Base-by-base conservation (phyloP, 2,797 vertebrate species). In the Saxicola maurus region DNA sequence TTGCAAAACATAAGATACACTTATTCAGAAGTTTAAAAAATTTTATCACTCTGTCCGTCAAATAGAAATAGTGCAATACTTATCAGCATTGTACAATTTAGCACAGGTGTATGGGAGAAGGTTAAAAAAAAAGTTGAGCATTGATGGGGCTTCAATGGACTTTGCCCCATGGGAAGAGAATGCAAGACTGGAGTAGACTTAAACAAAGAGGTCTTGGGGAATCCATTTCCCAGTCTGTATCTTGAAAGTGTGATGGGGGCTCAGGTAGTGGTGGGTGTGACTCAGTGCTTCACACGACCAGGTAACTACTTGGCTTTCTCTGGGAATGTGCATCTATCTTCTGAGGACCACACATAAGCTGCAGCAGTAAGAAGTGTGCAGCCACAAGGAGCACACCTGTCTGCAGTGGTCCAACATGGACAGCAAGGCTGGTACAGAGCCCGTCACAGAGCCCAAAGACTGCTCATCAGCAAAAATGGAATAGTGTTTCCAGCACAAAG, bases 351-450 rank as follows among this genome's bases (percentile, higher is more conserved):
- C 20, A 45, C 15, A 5, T 27, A 35, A 59, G 4, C 17, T 43
- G 31, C n/a, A 75, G 52, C 35, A 35, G 3, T 19, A 66, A 28
- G 31, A 85, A 67, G 27, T 13, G 24, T 55, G 45, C 15, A 57
- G 48, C 17, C 10, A 48, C 0, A 1, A 33, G 56, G 25, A 79
- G 33, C 46, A 75, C 0, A 2, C 6, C 15, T 13, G 35, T 37
- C 57, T 52, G 42, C 57, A 65, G 46, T 19, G 33, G 19, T 10
- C 37, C 16, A 11, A 27, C 21, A 5, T 0, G 7, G 16, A 19
- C 33, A 69, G 17, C 37, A 52, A 1, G 1, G 20, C 30, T 33
- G 13, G 3, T 10, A n/a, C 16, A 27, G 33, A 78, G 35, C 31
- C 9, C 19, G 13, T 5, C 35, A 20, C 1, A 33, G 33, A 62